A percentile compares a stretch with the other conserved stretches of the same genome.
These are phyloP conservation scores for Rhineura floridana DNA, from an alignment of 2,113 vertebrate genomes.

Conservation along the genomic window DNA sequence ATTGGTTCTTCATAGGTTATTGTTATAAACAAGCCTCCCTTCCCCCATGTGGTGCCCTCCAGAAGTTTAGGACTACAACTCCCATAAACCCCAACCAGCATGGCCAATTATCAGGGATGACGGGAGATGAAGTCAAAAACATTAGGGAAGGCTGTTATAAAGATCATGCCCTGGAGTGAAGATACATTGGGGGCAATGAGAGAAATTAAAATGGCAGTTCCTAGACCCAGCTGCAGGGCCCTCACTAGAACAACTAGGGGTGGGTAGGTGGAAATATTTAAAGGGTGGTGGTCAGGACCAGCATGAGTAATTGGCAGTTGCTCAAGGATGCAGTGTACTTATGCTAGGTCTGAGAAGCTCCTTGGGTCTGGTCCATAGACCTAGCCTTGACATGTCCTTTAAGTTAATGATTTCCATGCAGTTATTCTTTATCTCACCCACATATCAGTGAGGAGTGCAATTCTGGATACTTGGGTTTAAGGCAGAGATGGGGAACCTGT, in stretches of 20 bases:
- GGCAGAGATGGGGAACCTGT: too few relatives aligned
- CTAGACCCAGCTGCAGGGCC: not conserved
- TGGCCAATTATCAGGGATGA: too few relatives aligned
- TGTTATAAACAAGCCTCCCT: too few relatives aligned
- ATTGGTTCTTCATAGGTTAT: too few relatives aligned
- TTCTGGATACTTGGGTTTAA: not conserved
- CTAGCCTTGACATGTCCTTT: not conserved
- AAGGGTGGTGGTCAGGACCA: slow-evolving; percentile 13
- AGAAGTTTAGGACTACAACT: too few relatives aligned
- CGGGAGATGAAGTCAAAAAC: too few relatives aligned
- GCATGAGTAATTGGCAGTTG: too few relatives aligned
- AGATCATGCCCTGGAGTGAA: not conserved
- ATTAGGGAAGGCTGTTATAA: too few relatives aligned
- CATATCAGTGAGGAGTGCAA: not conserved
- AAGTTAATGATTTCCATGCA: not conserved
- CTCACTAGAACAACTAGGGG: too few relatives aligned
- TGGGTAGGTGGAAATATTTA: too few relatives aligned
- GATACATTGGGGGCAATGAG: slow-evolving; percentile 17
- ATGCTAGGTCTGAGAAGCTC: not conserved
- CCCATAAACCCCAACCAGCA: too few relatives aligned
- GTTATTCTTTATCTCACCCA: not conserved
- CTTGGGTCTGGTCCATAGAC: not conserved
- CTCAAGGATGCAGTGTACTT: not conserved
- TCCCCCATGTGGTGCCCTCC: too few relatives aligned
- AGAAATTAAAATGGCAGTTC: not conserved